phyloP scores from a whole-genome alignment of 53 echinoderm and acorn worm species.

The Echinarachnius parma region DNA sequence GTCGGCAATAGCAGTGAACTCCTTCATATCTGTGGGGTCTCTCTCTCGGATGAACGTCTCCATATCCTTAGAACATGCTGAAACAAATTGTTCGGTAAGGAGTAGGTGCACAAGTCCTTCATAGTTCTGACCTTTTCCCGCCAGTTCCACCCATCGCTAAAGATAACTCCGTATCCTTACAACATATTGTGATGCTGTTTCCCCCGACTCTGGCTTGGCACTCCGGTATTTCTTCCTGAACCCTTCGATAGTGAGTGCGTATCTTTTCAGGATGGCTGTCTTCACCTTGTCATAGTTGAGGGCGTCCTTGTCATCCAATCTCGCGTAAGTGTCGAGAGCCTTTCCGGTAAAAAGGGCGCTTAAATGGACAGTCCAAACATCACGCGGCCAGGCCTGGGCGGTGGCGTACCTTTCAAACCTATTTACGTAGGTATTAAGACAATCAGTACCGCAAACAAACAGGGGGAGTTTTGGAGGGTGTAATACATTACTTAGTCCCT shows the following conservation, averaged over 20 bases:
- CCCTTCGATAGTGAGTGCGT: constrained; percentile 7
- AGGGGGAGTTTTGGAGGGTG: constrained; percentile 28
- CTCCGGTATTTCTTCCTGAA: constrained; percentile 12
- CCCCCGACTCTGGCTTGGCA: constrained; percentile 14
- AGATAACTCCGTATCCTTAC: constrained; percentile 2
- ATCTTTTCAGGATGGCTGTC: constrained; percentile 10
- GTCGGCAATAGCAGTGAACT: background rate
- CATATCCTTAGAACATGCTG: constrained; percentile 1
- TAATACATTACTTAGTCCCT: too few species aligned
- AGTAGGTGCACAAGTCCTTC: background rate
- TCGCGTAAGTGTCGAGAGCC: constrained; percentile 24
- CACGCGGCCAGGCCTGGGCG: constrained; percentile 6
- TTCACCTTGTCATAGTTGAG: constrained; percentile 14
- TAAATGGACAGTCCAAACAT: constrained; percentile 29
- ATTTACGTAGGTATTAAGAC: constrained; percentile 30
- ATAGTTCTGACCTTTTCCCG: constrained; percentile 10
- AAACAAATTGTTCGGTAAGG: background rate
- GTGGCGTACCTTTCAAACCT: constrained; percentile 47
- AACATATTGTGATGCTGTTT: constrained; percentile 13
- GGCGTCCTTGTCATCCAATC: background rate
- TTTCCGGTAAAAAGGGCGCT: constrained; percentile 39
- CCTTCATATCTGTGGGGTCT: background rate
- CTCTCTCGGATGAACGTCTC: constrained; percentile 9
- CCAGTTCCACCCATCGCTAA: background rate
- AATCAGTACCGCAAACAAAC: constrained; percentile 31